Evolutionary conservation across 2,797 vertebrate genomes (phyloP).

Genomic region (Hipposideros larvatus): DNA sequence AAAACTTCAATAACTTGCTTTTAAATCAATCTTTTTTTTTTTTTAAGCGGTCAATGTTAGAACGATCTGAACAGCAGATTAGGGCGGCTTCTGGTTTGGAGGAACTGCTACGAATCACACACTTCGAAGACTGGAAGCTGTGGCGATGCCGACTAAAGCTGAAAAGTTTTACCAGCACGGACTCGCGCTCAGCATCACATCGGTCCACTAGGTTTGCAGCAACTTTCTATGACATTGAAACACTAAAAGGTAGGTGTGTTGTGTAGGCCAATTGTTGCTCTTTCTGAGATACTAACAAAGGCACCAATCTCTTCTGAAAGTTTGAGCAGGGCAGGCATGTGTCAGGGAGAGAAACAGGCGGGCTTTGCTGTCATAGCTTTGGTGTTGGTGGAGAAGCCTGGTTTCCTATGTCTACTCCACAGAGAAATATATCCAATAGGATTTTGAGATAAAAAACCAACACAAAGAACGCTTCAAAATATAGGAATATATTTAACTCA

Average conservation of each 20-base stretch:
- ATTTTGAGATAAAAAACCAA: constrained; percentile 47
- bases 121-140: constrained; percentile 97
- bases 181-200: constrained; percentile 92
- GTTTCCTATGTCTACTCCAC: background rate
- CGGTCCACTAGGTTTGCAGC: constrained; percentile 97
- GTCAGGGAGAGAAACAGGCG: background rate
- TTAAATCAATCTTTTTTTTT: background rate
- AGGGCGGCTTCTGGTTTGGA: constrained; percentile 95
- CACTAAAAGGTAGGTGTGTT: constrained; percentile 92
- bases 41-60: constrained; percentile 87
- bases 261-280: background rate
- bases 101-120: constrained; percentile 94
- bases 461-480: constrained; percentile 38
- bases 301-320: background rate
- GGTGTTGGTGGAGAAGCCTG: background rate
- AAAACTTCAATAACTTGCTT: constrained; percentile 3
- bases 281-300: background rate
- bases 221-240: constrained; percentile 95
- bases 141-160: constrained; percentile 96
- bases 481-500: constrained; percentile 31
- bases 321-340: background rate
- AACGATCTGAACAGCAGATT: constrained; percentile 93
- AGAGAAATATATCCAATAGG: background rate
- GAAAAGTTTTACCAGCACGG: constrained; percentile 87
- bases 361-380: background rate